Base-by-base conservation (phyloP, 2,113 vertebrate genomes). In the Brachirus orientalis region DNA sequence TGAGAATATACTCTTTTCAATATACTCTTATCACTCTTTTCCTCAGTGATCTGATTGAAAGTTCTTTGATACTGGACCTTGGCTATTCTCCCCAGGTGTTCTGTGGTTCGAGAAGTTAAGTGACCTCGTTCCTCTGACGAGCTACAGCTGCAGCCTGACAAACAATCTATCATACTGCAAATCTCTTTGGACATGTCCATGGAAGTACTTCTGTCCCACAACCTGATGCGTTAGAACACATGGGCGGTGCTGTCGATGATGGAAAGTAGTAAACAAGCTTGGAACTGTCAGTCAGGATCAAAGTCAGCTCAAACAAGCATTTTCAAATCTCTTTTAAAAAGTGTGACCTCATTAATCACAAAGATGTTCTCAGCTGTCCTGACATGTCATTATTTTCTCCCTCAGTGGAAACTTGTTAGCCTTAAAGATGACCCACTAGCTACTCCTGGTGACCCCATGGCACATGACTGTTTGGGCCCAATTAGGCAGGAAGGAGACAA, bases 261-360 rank as follows among this genome's bases (percentile, higher is more conserved):
- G 13, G 33, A 50, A 62, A 74, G 22, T 28, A 4, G 46, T 60
- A 65, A 85, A 82, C 62, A 67, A 57, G 55, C 65, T 72, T 76
- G 35, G 82, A 78, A 65, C 68, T 52, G 71, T 75, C 79, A 52
- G 62, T 64, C 40, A 63, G 58, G 73, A 77, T 80, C 65, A 85
- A 69, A 77, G 67, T 69, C 35, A 40, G 61, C 68, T 71, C 77
- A 82, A 60, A 75, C 41, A 73, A 66, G 66, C 14, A 61, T 77
- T 77, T 79, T 51, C 58, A 79, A 83, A 79, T 67, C 51, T 46
- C 37, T 63, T 81, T 63, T 59, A 74, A 68, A 69, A 77, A 41
- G 63, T 28, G 0, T 75, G 79, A 86, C 76, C 67, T 63, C 10
- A 10, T 72, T 54, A 66, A 75, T n/a, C 10, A 51, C 44, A n/a